Base-by-base conservation (phyloP, 2,888 invertebrate genomes). In the Chloroclystis v-ata region DNA sequence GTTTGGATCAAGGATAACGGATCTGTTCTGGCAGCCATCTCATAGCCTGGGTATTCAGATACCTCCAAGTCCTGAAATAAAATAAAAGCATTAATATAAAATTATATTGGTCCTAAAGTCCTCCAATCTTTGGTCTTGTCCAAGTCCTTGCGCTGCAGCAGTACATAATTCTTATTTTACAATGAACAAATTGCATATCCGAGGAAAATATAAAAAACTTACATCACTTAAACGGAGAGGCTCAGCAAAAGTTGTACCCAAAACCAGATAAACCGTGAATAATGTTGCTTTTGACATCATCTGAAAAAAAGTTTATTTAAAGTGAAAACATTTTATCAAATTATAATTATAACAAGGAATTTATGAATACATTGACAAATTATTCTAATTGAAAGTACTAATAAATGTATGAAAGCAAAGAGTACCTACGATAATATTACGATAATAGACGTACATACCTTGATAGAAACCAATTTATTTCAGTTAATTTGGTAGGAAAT, bases 1-100 rank as follows among this genome's bases (percentile, higher is more conserved):
- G 60, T 20, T 3, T 64, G 52, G 2, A 63, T 37, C 6, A 67
- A 12, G 0, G 59, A 24, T 9, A 49, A 37, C 4, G 56, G 5
- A 32, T 54, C 47, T 16, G 50, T 54, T 16, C 43, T 50, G 0
- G 48, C 8, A 2, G 38, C 33, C 33, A 56, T 29, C 20, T 54
- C 56, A 28, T 43, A 47, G n/a, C 43, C 37, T n/a, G 49, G 43
- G 13, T 41, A 25, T 2, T 52, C 52, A 2, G 33, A 12, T 24
- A 42, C 29, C 6, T 39, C 26, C 3, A 49, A 24, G 28, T 54
- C 49, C 54, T 56, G 39, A 5, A 49, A 50, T 33, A 14, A 28
- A 25, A 35, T 14, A 13, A n/a, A n/a, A 32, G 2, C 4, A 32
- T 14, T 4, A 20, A 20, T 20, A 20, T 4, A 4, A 2, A 20